A percentile compares a stretch with the other conserved stretches of the same genome.
These are phyloP conservation scores for Scylla paramamosain DNA, from an alignment of 1,140 invertebrate genomes.

Conservation along the genomic window DNA sequence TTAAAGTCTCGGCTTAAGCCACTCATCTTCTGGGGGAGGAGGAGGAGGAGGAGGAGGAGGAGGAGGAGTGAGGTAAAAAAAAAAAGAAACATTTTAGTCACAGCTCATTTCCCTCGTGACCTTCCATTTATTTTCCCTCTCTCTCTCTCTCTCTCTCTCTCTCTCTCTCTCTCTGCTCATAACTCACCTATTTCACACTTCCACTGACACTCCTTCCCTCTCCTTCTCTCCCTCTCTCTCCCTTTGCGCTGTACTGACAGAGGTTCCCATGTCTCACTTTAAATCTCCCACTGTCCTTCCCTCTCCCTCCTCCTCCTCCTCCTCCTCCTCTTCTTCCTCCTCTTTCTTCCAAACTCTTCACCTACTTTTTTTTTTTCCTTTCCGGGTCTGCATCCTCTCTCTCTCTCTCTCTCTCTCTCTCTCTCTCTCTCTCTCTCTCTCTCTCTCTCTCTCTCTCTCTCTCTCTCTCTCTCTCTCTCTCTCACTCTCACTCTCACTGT, in stretches of 20 bases:
- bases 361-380: too few relatives aligned
- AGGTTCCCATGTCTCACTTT: too few relatives aligned
- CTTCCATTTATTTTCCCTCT: neutral
- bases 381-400: too few relatives aligned
- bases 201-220: neutral
- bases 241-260: too few relatives aligned
- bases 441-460: too few relatives aligned
- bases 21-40: slow-evolving; percentile 5
- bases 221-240: neutral
- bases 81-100: neutral
- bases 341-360: neutral
- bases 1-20: slow-evolving; percentile 55
- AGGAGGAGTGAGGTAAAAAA: neutral
- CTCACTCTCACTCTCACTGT: too few relatives aligned
- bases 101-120: neutral
- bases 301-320: neutral
- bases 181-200: neutral
- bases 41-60: neutral
- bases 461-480: too few relatives aligned
- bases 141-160: slow-evolving; percentile 4
- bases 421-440: too few relatives aligned
- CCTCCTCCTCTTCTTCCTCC: neutral
- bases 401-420: too few relatives aligned
- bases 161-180: slow-evolving; percentile 10
- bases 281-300: neutral